These are phyloP conservation scores for Isoperla grammatica DNA, from an alignment of 2,888 invertebrate species.

Conservation along the genomic window DNA sequence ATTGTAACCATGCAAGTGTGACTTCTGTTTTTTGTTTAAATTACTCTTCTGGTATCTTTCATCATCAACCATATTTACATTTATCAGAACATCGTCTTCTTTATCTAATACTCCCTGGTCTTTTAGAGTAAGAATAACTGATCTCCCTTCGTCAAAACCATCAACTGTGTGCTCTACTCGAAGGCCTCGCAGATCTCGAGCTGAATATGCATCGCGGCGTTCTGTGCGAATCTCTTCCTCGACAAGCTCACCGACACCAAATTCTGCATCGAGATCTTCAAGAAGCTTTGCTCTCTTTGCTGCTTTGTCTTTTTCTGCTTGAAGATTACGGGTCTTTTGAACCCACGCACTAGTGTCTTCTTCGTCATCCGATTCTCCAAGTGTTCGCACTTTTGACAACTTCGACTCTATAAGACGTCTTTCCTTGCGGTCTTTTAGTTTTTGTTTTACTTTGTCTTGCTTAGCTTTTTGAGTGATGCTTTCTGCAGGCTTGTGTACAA, in stretches of 20 bases:
- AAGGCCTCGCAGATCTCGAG: conserved; percentile 70
- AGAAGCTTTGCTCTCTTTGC: conserved; percentile 83
- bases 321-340: conserved; percentile 65
- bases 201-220: conserved; percentile 58
- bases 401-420: conserved; percentile 70
- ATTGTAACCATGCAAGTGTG: conserved; percentile 66
- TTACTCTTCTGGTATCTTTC: conserved; percentile 71
- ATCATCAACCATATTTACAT: conserved; percentile 82
- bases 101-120: conserved; percentile 88
- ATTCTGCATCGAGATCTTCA: conserved; percentile 92
- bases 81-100: conserved; percentile 75
- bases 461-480: conserved; percentile 67
- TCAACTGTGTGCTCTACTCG: conserved; percentile 77
- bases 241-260: conserved; percentile 82
- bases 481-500: conserved; percentile 76
- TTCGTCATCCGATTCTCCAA: conserved; percentile 70
- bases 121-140: conserved; percentile 86
- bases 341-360: conserved; percentile 79
- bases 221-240: conserved; percentile 64
- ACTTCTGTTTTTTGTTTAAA: conserved; percentile 62
- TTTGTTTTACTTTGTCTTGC: conserved; percentile 76
- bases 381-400: conserved; percentile 51
- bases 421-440: conserved; percentile 69
- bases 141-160: conserved; percentile 67
- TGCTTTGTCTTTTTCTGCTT: conserved; percentile 77